Percentiles rank a stretch among this genome's conserved stretches.
Conservation (phyloP, 2,888 invertebrate species). For the Macrophya annulata region DNA sequence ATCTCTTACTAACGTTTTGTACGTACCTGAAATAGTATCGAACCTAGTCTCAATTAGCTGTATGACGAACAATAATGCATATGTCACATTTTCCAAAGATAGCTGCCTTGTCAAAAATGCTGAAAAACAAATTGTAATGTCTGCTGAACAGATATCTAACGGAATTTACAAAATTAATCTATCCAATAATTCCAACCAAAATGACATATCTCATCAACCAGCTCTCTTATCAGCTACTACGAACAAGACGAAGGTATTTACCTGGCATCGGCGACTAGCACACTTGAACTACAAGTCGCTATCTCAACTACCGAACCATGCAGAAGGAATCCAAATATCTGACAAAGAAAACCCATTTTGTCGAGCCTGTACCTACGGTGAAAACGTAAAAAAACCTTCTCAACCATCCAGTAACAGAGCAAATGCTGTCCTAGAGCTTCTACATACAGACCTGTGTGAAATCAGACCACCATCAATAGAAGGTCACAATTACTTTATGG, state of each 20-base stretch:
- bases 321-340: slow-evolving; percentile 11
- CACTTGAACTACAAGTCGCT: slow-evolving; percentile 20
- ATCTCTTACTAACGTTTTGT: background rate
- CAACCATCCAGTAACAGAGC: background rate
- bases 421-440: slow-evolving; percentile 26
- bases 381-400: slow-evolving; percentile 34
- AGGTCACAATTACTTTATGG: slow-evolving; percentile 16
- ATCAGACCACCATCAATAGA: slow-evolving; percentile 25
- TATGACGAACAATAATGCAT: background rate
- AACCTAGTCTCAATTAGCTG: slow-evolving; percentile 29
- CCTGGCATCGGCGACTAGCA: slow-evolving; percentile 25
- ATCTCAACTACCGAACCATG: background rate
- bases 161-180: slow-evolving; percentile 19
- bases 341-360: slow-evolving; percentile 32
- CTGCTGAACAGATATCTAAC: background rate
- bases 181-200: slow-evolving; percentile 3
- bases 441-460: slow-evolving; percentile 47
- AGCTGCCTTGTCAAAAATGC: slow-evolving; percentile 8
- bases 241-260: slow-evolving; percentile 14
- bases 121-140: background rate
- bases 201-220: background rate
- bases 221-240: background rate
- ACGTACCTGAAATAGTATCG: background rate
- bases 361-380: slow-evolving; percentile 40
- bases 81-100: background rate